Evolutionary conservation across 2,797 vertebrate species (phyloP), one percentile per base, ranked within the genome.

Genomic region (Valencia hispanica): DNA sequence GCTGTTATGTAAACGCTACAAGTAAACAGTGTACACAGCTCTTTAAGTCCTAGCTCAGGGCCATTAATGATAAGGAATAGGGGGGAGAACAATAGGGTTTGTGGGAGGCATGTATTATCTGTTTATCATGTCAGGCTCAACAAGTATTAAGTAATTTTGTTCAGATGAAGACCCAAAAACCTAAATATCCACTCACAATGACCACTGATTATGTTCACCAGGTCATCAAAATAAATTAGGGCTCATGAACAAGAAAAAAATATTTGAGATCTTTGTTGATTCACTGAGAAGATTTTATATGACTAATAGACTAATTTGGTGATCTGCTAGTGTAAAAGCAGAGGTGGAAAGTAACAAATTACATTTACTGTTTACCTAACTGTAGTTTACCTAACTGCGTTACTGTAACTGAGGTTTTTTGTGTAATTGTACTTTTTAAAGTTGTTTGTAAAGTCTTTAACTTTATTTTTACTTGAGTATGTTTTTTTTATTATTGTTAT

Each of bases 1-100:
- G 72, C 70, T 92, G 91, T 94, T 94, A 84, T 93, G 92, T 92
- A 90, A 94, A 94, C 90, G 92, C 63, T 32, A 45, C 32, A 74
- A 77, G 87, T 86, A 74, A 79, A 76, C 72, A 34, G 0, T 43
- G 66, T 61, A 72, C 48, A 27, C 63, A 48, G 75, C 81, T 79
- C 72, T 61, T 39, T 61, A 59, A 78, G 41, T 18, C 5, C 36
- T 32, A 57, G 59, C 84, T 70, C 30, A 0, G 20, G 75, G 88
- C 79, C 76, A 63, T 47, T 39, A 82, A 65, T 80, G 66, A 30
- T 34, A n/a, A 7, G 68, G 36, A 72, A 48, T 34, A 20, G 22
- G 73, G 59, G 43, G 25, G 14, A 15, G 80, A 14, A 50, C 61
- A 53, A 78, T 68, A 69, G 4, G 69, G 57, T 43, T 5, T 36